Base-by-base conservation (phyloP, 2,113 vertebrate genomes). In the Triplophysa dalaica region DNA sequence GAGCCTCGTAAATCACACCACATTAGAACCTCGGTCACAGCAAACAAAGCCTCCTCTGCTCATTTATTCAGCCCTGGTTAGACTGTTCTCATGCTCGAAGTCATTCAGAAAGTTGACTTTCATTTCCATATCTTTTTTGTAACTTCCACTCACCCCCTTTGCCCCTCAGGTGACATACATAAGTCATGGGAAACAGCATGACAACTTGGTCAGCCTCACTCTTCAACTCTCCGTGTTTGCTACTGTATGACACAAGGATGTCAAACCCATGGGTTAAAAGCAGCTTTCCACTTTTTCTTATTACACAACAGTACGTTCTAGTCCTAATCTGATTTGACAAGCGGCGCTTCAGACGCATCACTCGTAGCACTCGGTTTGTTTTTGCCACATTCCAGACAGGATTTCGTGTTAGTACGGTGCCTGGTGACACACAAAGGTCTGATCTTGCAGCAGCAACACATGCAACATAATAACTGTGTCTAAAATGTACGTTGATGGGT, bases 1-100 rank as follows among this genome's bases (percentile, higher is more conserved):
- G 43, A 10, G 75, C 21, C 70, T 72, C 81, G 24, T 85, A 83
- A 79, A 85, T 85, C 81, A 83, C 65, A 8, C 43, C 56, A 43
- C 66, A 79, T 81, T 83, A 83, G 77, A 64, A 69, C 69, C 54
- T 81, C 65, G 75, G 64, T 65, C 62, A 12, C 29, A 81, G 48
- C 50, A 69, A 70, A 85, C 81, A 78, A 80, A 85, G 62, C 43
- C 43, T 76, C 3, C 2, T 22, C 43, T 65, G 61, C 61, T 76
- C 74, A 76, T 48, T 76, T 76, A 50, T 21, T 6, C 7, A 29
- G 29, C 24, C 2, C 24, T 45, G 41, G 45, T 17, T 22, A 56
- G 11, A 48, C 43, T 56, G 29, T 50, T 52, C 19, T 70, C 43
- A 29, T 41, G 12, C 45, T 60, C 16, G 8, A 17, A 22, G 38